These are phyloP conservation scores for Meiosimyza platycephala DNA, from an alignment of 2,888 invertebrate genomes.

Conservation along the genomic window DNA sequence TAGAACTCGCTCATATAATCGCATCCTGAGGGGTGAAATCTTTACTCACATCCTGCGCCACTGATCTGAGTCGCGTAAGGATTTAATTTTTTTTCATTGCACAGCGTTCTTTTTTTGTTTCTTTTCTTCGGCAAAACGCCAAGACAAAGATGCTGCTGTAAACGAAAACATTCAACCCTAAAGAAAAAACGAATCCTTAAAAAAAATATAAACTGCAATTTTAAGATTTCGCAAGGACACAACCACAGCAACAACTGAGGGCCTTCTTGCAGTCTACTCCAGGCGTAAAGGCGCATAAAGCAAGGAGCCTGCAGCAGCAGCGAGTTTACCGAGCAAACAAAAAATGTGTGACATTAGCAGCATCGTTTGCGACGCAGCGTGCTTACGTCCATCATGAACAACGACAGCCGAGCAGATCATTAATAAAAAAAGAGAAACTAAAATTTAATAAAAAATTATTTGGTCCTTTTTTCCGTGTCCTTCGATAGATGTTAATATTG, in stretches of 20 bases:
- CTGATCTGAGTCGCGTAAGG: conserved; percentile 28
- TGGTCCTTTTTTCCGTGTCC: too few relatives aligned
- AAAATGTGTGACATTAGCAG: conserved; percentile 57
- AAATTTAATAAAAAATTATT: too few relatives aligned
- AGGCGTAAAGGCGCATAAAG: conserved; percentile 11
- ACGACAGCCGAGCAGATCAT: conserved; percentile 38
- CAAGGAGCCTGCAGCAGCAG: not conserved
- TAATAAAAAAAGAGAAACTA: conserved; percentile 43
- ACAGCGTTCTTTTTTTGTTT: conserved; percentile 22
- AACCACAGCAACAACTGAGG: conserved; percentile 38
- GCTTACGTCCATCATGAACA: conserved; percentile 45
- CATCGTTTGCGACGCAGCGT: conserved; percentile 55
- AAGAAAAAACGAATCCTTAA: conserved; percentile 37
- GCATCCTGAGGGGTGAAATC: conserved; percentile 46
- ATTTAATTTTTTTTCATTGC: conserved; percentile 28
- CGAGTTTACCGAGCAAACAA: conserved; percentile 14
- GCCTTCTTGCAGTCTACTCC: conserved; percentile 1
- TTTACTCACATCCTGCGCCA: conserved; percentile 34
- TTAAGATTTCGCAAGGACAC: conserved; percentile 46
- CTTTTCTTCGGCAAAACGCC: conserved; percentile 38
- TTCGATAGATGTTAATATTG: too few relatives aligned
- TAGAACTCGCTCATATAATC: conserved; percentile 21
- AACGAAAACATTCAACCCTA: conserved; percentile 35
- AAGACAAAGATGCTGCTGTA: conserved; percentile 6
- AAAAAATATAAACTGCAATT: conserved; percentile 41